These are phyloP conservation scores for Tetheella fluctuosa DNA, from an alignment of 2,888 invertebrate species.

Conservation along the genomic window DNA sequence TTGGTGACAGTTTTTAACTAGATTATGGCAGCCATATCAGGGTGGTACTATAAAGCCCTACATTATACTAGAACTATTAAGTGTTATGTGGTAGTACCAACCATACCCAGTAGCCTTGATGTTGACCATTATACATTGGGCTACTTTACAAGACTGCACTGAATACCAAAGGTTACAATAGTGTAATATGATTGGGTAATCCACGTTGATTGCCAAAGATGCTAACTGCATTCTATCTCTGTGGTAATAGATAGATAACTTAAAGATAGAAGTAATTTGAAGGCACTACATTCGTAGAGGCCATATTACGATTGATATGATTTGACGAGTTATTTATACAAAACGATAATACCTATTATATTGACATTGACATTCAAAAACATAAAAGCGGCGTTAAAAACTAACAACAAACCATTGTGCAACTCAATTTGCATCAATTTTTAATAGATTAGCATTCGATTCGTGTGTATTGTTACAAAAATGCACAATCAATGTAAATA, in stretches of 20 bases:
- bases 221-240: neutral
- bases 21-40: too few species aligned
- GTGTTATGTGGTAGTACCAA: too few species aligned
- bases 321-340: neutral
- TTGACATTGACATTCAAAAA: neutral
- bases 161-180: neutral
- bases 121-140: neutral
- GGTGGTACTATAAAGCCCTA: too few species aligned
- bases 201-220: constrained; percentile 4
- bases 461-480: neutral
- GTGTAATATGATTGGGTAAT: neutral
- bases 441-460: neutral
- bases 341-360: neutral
- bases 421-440: neutral
- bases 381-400: neutral
- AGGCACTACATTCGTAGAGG: too few species aligned
- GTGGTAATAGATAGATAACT: neutral
- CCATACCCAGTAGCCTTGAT: too few species aligned
- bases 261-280: neutral
- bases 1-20: too few species aligned
- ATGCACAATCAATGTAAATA: neutral
- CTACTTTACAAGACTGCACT: neutral
- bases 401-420: neutral
- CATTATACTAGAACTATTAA: too few species aligned
- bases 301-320: neutral